Evolutionary conservation across 2,888 invertebrate species (phyloP).

Genomic region (Drosophila peninsularis): DNA sequence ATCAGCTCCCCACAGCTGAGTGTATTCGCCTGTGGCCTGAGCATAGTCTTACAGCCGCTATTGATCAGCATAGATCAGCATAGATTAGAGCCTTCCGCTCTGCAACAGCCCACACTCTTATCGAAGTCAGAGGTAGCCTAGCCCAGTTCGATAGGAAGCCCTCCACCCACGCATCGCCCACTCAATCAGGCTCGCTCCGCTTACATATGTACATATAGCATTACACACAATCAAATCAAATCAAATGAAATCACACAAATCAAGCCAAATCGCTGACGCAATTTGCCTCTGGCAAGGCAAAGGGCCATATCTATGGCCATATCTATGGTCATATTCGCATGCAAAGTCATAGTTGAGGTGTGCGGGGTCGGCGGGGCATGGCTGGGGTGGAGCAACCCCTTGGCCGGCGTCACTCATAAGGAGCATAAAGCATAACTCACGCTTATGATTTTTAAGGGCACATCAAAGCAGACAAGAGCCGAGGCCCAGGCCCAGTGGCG

Average conservation of each 20-base stretch:
- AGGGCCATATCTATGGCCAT: constrained; percentile 11
- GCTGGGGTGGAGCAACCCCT: constrained; percentile 44
- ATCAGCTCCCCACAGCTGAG: too few species aligned
- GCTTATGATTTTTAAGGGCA: constrained; percentile 80
- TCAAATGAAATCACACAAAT: constrained; percentile 75
- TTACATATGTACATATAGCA: constrained; percentile 31
- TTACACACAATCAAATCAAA: constrained; percentile 71
- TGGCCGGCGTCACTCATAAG: constrained; percentile 33
- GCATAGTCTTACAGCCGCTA: too few species aligned
- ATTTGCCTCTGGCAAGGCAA: constrained; percentile 58
- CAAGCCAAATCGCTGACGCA: constrained; percentile 72
- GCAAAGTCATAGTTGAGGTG: constrained; percentile 25
- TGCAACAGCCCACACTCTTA: background rate
- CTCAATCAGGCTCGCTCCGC: background rate
- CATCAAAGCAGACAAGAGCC: constrained; percentile 56
- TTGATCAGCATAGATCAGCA: too few species aligned
- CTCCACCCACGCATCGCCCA: background rate
- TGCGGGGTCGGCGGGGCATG: too few species aligned
- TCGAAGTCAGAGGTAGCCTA: background rate
- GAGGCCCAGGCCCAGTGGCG: constrained; percentile 1
- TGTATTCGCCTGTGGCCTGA: too few species aligned
- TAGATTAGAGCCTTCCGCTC: too few species aligned
- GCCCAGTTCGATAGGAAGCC: background rate
- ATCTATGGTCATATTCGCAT: constrained; percentile 30
- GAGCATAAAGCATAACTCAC: constrained; percentile 69